A percentile compares a stretch with the other conserved stretches of the same genome.
phyloP scores from a whole-genome alignment of 2,888 invertebrate species.

The Octodonta nipae region DNA sequence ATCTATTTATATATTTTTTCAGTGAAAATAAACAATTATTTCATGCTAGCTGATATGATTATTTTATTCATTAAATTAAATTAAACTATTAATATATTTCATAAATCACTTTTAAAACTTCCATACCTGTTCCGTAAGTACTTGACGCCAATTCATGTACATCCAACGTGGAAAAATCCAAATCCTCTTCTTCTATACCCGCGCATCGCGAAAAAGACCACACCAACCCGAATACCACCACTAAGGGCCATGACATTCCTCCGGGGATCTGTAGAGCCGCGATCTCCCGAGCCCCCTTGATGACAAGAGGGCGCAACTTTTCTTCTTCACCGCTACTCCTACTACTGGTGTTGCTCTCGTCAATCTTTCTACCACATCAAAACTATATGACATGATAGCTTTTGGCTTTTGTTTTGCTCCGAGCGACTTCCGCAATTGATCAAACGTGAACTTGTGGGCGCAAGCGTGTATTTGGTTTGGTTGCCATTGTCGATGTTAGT shows the following conservation, averaged over 20 bases:
- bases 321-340: too few relatives aligned
- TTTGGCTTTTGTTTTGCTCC: conserved; percentile 3
- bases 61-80: too few relatives aligned
- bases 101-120: too few relatives aligned
- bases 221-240: conserved; percentile 7
- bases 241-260: conserved; percentile 7
- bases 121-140: conserved; percentile 18
- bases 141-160: conserved; percentile 20
- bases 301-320: conserved; percentile 5
- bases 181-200: conserved; percentile 13
- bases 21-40: neutral
- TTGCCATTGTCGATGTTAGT: conserved; percentile 23
- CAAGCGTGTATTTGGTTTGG: conserved; percentile 22
- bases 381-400: conserved; percentile 7
- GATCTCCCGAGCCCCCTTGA: too few relatives aligned
- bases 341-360: too few relatives aligned
- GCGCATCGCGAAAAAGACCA: conserved; percentile 4
- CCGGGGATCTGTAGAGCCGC: conserved; percentile 5
- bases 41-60: too few relatives aligned
- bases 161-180: conserved; percentile 21
- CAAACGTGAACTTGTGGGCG: conserved; percentile 30
- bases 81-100: too few relatives aligned
- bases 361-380: conserved; percentile 2
- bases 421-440: conserved; percentile 24
- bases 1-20: neutral